phyloP scores from a whole-genome alignment of 2,888 invertebrate genomes.

The Napeogenes sylphis region DNA sequence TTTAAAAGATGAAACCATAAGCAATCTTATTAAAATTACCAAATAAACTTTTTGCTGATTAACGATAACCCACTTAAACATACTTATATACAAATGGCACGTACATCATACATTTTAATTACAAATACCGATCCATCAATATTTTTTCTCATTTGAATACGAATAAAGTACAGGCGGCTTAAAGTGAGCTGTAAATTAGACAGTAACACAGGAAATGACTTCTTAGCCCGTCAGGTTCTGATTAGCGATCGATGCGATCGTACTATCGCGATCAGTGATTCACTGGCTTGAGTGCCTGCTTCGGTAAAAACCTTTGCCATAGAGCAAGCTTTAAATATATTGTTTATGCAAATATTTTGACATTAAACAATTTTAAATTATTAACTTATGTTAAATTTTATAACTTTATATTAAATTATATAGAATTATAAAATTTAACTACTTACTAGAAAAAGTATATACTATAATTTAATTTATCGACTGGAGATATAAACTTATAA shows the following conservation, averaged over 20 bases:
- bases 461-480: too few species aligned
- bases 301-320: conserved; percentile 46
- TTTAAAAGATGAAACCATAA: not conserved
- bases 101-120: conserved; percentile 20
- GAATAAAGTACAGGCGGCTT: conserved; percentile 33
- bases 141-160: conserved; percentile 24
- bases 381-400: too few species aligned
- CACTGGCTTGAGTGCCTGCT: conserved; percentile 55
- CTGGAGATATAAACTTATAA: too few species aligned
- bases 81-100: conserved; percentile 19
- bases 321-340: conserved; percentile 35
- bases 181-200: conserved; percentile 74
- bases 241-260: conserved; percentile 70
- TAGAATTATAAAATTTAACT: too few species aligned
- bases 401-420: too few species aligned
- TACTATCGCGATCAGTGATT: conserved; percentile 66
- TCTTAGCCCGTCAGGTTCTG: conserved; percentile 72
- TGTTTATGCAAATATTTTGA: too few species aligned
- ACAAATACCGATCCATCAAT: conserved; percentile 18
- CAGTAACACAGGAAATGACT: conserved; percentile 72
- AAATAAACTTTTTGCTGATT: not conserved
- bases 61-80: conserved; percentile 35
- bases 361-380: too few species aligned
- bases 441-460: too few species aligned
- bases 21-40: not conserved